Conservation (phyloP, 2,797 vertebrate genomes). For the Chaetophractus vellerosus region DNA sequence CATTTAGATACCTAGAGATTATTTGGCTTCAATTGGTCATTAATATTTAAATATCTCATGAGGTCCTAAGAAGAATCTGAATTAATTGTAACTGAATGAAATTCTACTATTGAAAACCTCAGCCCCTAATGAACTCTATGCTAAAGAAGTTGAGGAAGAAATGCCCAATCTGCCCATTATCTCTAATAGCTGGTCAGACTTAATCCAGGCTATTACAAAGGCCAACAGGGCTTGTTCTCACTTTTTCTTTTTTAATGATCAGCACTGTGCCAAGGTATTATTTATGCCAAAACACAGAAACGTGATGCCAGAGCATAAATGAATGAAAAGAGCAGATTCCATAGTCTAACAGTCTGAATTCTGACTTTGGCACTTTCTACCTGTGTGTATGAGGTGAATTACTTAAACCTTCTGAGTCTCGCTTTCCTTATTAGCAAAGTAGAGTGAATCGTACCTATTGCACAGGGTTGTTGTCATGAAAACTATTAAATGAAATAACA, state of each 20-base stretch:
- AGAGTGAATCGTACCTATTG: not conserved
- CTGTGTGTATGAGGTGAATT: not conserved
- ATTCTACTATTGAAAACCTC: conserved; percentile 55
- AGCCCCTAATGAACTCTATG: conserved; percentile 50
- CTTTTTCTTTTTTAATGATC: conserved; percentile 63
- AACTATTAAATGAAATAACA: not conserved
- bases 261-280: conserved; percentile 33
- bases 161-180: conserved; percentile 55
- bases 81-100: conserved; percentile 58
- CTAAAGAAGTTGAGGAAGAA: conserved; percentile 64
- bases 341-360: conserved; percentile 40
- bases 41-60: conserved; percentile 65
- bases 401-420: not conserved
- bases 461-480: not conserved
- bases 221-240: conserved; percentile 39
- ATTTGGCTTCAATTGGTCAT: conserved; percentile 66
- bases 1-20: not conserved
- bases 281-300: conserved; percentile 66
- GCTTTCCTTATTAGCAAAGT: conserved; percentile 51
- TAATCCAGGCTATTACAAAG: conserved; percentile 27
- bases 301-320: conserved; percentile 28
- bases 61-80: conserved; percentile 45
- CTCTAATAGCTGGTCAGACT: conserved; percentile 53
- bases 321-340: conserved; percentile 5
- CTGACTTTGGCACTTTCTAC: conserved; percentile 13